Evolutionary conservation across 1,140 invertebrate genomes (phyloP).

Genomic region (Zaprionus capensis): DNA sequence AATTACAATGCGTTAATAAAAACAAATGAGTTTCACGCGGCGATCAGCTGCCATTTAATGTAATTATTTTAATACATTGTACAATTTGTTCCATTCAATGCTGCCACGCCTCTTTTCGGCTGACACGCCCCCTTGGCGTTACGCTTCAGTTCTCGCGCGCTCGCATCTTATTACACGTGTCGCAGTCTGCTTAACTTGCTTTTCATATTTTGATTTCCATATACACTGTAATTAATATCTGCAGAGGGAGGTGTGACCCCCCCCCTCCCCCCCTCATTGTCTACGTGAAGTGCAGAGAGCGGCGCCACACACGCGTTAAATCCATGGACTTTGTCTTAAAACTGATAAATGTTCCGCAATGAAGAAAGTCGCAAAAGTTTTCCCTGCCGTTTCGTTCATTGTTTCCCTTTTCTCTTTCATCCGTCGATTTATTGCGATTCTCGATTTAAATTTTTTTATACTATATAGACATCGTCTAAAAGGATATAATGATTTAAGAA

Average conservation of each 20-base stretch:
- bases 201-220: constrained; percentile 67
- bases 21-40: constrained; percentile 69
- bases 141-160: not conserved
- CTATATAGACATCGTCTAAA: too few species aligned
- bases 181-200: constrained; percentile 38
- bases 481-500: too few species aligned
- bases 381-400: not conserved
- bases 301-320: not conserved
- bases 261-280: too few species aligned
- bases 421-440: not conserved
- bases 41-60: constrained; percentile 77
- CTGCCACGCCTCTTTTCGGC: not conserved
- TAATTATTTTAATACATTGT: constrained; percentile 80
- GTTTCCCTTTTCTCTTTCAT: not conserved
- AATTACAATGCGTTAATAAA: constrained; percentile 77
- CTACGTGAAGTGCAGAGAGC: not conserved
- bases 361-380: not conserved
- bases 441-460: not conserved
- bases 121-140: not conserved
- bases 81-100: constrained; percentile 55
- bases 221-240: constrained; percentile 60
- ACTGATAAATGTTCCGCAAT: not conserved
- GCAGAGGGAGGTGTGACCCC: not conserved
- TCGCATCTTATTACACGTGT: constrained; percentile 22
- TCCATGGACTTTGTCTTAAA: not conserved